Base-by-base conservation (phyloP, 2,797 vertebrate species). In the Knipowitschia caucasica region DNA sequence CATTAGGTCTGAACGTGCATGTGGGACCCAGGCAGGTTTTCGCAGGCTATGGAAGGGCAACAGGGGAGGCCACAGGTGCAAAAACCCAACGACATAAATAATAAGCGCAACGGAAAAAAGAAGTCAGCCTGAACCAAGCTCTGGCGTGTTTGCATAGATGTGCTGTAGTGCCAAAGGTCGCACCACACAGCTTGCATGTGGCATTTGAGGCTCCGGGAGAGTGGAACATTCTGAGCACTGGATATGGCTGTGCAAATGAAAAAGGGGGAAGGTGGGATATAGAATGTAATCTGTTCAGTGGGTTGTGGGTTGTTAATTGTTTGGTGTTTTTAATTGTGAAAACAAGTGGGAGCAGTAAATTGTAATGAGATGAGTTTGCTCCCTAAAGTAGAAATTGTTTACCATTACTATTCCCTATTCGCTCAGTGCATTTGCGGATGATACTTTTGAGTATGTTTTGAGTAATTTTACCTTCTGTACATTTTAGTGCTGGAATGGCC, bases 11-110 rank as follows among this genome's bases (percentile, higher is more conserved):
- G 2, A 49, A 49, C 50, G 60, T 27, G 25, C 30, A 42, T 26
- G 31, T 14, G 24, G 26, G 30, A 7, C 62, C n/a, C 49, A 62
- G 43, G 51, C 39, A 40, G 56, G 38, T 60, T 75, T n/a, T n/a
- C n/a, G n/a, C n/a, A n/a, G n/a, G n/a, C n/a, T n/a, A n/a, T n/a
- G n/a, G n/a, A 18, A 12, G 18, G 34, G 63, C 6, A 35, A 30
- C 27, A 29, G 33, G 5, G n/a, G 23, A 20, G 38, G 27, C 3
- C 36, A 49, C 45, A 73, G 61, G 52, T 59, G 57, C 62, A 0
- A 9, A 1, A 3, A 33, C 17, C 30, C 14, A 27, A 39, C 7
- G 33, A 14, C 23, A 14, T 21, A 14, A 3, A 15, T 36, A 18
- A 10, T 33, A 36, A 5, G 23, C 24, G 14, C 35, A 14, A 49